Evolutionary conservation across 2,888 invertebrate genomes (phyloP), one percentile per base, ranked within the genome.

Genomic region (Galeopsomyia nigrocyanea): DNA sequence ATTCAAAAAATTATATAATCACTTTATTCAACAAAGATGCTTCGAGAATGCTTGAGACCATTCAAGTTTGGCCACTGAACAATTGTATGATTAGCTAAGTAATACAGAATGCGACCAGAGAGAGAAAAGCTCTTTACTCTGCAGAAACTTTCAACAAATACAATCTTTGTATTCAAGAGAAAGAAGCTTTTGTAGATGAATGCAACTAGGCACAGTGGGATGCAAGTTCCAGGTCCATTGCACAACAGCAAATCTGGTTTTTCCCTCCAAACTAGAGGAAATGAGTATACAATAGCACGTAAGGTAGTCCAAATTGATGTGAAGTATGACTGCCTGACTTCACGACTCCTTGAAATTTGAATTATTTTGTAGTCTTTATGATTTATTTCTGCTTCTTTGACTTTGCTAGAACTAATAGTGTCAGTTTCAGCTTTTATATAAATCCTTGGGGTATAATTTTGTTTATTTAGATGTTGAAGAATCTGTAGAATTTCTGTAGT

Each of bases 161-260:
- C 90, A 72, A 98, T 94, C 82, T 91, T 91, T 71, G 92, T 91
- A 78, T 92, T 88, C 46, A 89, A 85, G 50, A 95, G 81, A 78
- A 90, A 92, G 0, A 92, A 84, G 74, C 92, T 89, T 85, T 93
- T 93, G 77, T 93, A 88, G 0, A 96, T 60, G 83, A 94, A 94
- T 17, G 92, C 93, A 67, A 93, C 89, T 68, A 93, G 79, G 88
- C 97, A 97, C 68, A 98, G 88, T 3, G 99, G 99, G 73, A 99
- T 90, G 86, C 99, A 98, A 7, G 97, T 98, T 9, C 98, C 98
- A 56, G 99, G 99, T 0, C 99, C 99, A 88, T 99, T 98, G 87
- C 95, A 96, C 61, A 97, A 87, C 79, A 97, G 90, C 78, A 97
- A 84, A 85, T 96, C 92, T 0, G 98, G 98, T 76, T 89, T 90